Base-by-base conservation (phyloP, 92 coral and sea anemone genomes). In the Pocillopora grandis region DNA sequence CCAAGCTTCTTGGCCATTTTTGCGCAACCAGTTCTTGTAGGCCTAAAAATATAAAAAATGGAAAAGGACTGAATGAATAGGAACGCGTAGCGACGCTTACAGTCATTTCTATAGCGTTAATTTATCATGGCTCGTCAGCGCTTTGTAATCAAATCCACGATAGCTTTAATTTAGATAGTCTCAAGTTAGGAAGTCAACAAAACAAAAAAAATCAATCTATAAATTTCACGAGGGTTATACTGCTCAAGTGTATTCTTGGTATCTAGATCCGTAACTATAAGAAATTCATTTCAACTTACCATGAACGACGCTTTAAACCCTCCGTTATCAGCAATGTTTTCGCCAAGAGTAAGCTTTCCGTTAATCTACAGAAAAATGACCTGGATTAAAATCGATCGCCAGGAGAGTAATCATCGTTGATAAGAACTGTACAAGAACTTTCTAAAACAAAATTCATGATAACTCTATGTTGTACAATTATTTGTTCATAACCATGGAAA, bases 261-360 rank as follows among this genome's bases (percentile, higher is more conserved):
- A 16, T 59, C 14, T 59, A 7, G 14, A 16, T 16, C 62, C 14
- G 62, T 10, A 12, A 16, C 62, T 59, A 16, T 59, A 59, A 9
- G 62, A 12, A 27, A n/a, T 17, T 70, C 42, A 55, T 80, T 27
- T 67, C 56, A 58, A 77, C 88, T 20, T 88, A 97, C 99, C 93
- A 78, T 89, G 65, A 84, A 89, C 7, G 99, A 97, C 19, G 99
- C 93, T 68, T 94, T 91, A 72, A 97, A 97, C 35, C 99, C 99
- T 15, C 99, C 99, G 80, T 97, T 97, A 83, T 97, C 99, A 15
- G 99, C 99, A 71, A 97, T 97, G 66, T 97, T 97, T 64, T 97
- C 99, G 15, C 99, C 99, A 52, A 97, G 89, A 6, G 99, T 97
- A 19, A 97, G 91, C 80, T 97, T 97, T 37, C 99, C 99, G 57